phyloP scores from a whole-genome alignment of 2,113 vertebrate species.

The Myiopsitta monachus region DNA sequence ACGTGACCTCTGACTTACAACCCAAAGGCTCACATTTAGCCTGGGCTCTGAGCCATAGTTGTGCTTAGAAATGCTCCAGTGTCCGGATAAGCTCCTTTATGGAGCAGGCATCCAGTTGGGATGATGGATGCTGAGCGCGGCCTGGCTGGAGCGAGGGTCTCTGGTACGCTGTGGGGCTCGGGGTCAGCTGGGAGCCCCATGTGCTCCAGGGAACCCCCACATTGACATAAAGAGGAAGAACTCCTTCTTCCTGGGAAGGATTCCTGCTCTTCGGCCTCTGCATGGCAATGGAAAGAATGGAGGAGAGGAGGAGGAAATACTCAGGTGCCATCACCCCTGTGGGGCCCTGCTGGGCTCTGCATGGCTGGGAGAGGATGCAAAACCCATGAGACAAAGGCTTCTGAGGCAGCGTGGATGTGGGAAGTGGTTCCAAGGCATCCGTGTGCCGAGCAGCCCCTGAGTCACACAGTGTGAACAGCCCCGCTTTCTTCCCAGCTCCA shows the following conservation, averaged over 20 bases:
- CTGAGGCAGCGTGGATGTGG: neutral
- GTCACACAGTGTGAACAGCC: neutral
- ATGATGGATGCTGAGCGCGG: neutral
- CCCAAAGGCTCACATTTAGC: fast-evolving
- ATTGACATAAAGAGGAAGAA: neutral
- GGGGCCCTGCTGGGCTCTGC: neutral
- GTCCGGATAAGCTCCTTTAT: fast-evolving
- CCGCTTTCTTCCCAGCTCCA: neutral
- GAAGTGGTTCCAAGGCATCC: fast-evolving
- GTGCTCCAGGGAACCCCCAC: neutral
- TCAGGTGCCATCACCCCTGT: fast-evolving
- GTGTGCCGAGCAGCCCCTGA: neutral
- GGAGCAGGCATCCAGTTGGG: neutral
- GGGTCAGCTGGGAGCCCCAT: neutral
- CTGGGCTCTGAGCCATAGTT: neutral
- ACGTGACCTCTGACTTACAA: neutral
- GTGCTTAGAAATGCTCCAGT: neutral
- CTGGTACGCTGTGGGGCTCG: fast-evolving
- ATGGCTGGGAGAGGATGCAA: fast-evolving
- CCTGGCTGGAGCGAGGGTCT: neutral
- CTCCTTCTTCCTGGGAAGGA: neutral
- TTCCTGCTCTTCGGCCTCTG: neutral
- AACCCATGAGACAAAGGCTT: fast-evolving
- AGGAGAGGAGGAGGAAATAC: neutral
- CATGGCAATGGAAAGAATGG: neutral